Conservation (phyloP, 2,888 invertebrate species). For the Stegana nigrithorax region DNA sequence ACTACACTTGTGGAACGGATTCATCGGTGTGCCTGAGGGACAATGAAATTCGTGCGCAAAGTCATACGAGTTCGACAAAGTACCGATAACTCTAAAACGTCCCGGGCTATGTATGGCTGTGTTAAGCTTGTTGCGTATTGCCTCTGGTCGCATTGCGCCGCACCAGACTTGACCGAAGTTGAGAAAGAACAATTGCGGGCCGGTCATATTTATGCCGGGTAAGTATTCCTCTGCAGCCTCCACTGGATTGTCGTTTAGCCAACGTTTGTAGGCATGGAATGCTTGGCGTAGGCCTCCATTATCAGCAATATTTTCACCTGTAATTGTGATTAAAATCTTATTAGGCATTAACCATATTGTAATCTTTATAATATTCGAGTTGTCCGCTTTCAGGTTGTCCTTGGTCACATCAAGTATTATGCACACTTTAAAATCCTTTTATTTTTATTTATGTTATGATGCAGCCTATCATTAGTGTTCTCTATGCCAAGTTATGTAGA, state of each 20-base stretch:
- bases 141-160: slow-evolving; percentile 84
- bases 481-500: too few relatives aligned
- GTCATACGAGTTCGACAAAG: slow-evolving; percentile 81
- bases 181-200: slow-evolving; percentile 87
- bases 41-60: slow-evolving; percentile 81
- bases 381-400: too few relatives aligned
- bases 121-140: slow-evolving; percentile 81
- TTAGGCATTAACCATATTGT: neutral
- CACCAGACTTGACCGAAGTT: slow-evolving; percentile 93
- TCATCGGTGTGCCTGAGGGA: slow-evolving; percentile 81
- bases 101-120: slow-evolving; percentile 89
- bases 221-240: slow-evolving; percentile 72
- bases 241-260: slow-evolving; percentile 75
- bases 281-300: slow-evolving; percentile 96
- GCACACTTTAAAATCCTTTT: too few relatives aligned
- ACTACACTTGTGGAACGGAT: slow-evolving; percentile 80
- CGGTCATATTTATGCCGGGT: slow-evolving; percentile 79
- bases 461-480: too few relatives aligned
- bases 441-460: too few relatives aligned
- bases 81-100: slow-evolving; percentile 82
- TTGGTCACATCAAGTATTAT: too few relatives aligned
- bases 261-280: slow-evolving; percentile 85
- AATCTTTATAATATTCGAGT: too few relatives aligned
- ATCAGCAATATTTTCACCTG: slow-evolving; percentile 91
- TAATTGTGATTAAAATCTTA: neutral